A percentile compares a stretch with the other conserved stretches of the same genome.
Evolutionary conservation across 2,113 vertebrate genomes (phyloP).

Genomic region (Scomber colias): DNA sequence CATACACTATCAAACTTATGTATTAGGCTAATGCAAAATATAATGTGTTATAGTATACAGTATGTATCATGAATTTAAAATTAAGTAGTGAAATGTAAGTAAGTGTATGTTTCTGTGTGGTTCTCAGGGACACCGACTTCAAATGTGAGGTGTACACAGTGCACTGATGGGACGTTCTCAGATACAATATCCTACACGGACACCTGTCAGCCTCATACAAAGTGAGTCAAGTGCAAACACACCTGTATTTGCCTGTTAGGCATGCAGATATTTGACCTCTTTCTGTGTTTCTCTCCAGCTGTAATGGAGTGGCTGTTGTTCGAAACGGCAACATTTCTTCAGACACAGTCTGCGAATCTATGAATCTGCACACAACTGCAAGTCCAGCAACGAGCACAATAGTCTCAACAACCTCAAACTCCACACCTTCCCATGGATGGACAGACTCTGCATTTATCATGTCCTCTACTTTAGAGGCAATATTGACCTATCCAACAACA

Average conservation of each 20-base stretch:
- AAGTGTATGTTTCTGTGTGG: slow-evolving; percentile 18
- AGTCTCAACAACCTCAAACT: neutral
- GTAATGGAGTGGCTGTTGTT: slow-evolving; percentile 44
- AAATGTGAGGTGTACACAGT: slow-evolving; percentile 64
- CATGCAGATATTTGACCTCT: slow-evolving; percentile 24
- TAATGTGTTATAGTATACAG: neutral
- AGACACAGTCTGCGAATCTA: slow-evolving; percentile 63
- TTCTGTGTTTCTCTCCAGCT: slow-evolving; percentile 63
- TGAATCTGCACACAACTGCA: neutral
- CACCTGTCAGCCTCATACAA: slow-evolving; percentile 69
- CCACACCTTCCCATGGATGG: too few species aligned
- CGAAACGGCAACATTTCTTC: slow-evolving; percentile 42
- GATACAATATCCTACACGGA: slow-evolving; percentile 32
- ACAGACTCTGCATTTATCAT: neutral
- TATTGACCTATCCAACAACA: neutral
- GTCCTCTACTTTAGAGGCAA: neutral
- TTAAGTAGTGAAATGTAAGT: neutral
- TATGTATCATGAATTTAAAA: neutral
- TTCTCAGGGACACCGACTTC: slow-evolving; percentile 60
- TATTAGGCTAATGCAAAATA: neutral
- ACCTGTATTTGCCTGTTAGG: neutral
- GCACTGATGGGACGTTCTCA: slow-evolving; percentile 74
- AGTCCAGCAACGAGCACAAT: neutral
- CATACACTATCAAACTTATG: neutral
- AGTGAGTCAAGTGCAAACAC: slow-evolving; percentile 60